Conservation (phyloP, 2,888 invertebrate species). For the Philereme vetulata region DNA sequence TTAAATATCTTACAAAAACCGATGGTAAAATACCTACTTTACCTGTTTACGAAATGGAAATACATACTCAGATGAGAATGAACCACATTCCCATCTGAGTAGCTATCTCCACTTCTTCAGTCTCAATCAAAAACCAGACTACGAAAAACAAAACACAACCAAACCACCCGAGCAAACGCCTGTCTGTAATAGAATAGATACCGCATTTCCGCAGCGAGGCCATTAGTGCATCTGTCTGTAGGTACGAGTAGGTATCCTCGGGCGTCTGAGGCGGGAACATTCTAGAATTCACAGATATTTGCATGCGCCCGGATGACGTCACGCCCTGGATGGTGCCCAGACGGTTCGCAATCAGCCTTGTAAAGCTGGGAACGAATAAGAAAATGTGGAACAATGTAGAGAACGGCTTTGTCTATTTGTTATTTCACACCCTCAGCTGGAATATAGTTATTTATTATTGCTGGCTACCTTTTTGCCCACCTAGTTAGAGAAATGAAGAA, state of each 20-base stretch:
- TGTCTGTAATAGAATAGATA: conserved; percentile 46
- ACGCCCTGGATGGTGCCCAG: conserved; percentile 33
- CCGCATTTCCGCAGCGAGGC: conserved; percentile 52
- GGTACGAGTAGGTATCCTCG: conserved; percentile 36
- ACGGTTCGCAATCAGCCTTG: conserved; percentile 35
- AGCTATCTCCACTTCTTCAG: no score
- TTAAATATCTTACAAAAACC: no score
- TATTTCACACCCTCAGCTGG: no score
- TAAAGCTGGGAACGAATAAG: conserved; percentile 28
- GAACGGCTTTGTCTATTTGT: no score
- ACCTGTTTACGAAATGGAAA: no score
- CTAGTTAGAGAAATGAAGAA: no score
- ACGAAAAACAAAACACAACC: conserved; percentile 10
- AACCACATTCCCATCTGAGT: no score
- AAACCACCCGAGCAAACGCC: conserved; percentile 13
- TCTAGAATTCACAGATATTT: conserved; percentile 43
- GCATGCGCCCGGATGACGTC: conserved; percentile 42
- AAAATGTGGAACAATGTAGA: conserved; percentile 26
- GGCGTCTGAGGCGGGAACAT: conserved; percentile 40
- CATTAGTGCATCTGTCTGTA: conserved; percentile 53
- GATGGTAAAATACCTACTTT: no score
- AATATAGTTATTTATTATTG: no score
- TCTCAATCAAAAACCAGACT: background rate
- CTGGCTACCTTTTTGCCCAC: no score
- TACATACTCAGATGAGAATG: no score